phyloP scores from a whole-genome alignment of 2,797 vertebrate species.

The Benthosema pterotum region DNA sequence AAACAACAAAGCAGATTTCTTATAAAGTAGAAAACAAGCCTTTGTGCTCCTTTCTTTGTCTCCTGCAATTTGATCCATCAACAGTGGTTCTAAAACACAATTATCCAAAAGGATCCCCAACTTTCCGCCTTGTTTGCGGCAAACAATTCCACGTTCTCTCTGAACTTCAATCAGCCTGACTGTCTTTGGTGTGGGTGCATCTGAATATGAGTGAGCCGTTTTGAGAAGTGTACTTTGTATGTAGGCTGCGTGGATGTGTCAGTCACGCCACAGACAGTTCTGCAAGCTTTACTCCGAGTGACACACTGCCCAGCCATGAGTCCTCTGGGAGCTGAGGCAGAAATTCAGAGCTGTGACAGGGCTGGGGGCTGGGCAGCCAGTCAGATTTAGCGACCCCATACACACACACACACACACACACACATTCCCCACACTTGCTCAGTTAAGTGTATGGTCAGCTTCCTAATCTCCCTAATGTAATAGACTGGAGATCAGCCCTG shows the following conservation, averaged over 20 bases:
- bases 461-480: constrained; percentile 40
- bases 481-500: constrained; percentile 17
- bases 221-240: constrained; percentile 23
- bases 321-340: constrained; percentile 53
- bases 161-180: constrained; percentile 3
- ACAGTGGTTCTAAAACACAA: constrained; percentile 14
- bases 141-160: not conserved
- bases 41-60: not conserved
- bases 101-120: constrained; percentile 21
- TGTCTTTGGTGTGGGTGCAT: constrained; percentile 3
- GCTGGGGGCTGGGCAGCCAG: constrained; percentile 33
- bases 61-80: constrained; percentile 27
- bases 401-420: constrained; percentile 15
- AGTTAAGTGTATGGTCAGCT: constrained; percentile 14
- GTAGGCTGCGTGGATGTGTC: constrained; percentile 28
- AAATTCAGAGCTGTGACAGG: constrained; percentile 33
- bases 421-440: not conserved
- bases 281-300: constrained; percentile 31
- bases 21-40: too few species aligned
- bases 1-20: not conserved
- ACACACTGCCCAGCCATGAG: constrained; percentile 28
- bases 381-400: constrained; percentile 26
- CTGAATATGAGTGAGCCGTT: constrained; percentile 6
- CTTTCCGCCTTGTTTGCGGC: not conserved
- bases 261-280: constrained; percentile 27